Evolutionary conservation across 2,888 invertebrate species (phyloP).

Genomic region (Xanthorhoe spadicearia): DNA sequence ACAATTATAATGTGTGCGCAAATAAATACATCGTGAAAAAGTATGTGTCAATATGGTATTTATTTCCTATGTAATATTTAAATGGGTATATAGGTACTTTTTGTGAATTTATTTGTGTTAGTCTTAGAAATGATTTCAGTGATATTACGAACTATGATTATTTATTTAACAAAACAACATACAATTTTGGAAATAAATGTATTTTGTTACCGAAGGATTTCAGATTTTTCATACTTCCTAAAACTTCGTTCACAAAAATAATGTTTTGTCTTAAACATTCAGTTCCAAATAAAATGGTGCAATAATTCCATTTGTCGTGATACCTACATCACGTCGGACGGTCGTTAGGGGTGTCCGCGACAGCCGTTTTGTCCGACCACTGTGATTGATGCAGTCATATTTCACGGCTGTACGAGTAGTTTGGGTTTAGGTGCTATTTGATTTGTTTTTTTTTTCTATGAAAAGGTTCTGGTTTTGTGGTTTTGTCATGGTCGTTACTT

Average conservation of each 20-base stretch:
- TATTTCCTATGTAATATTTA: no score
- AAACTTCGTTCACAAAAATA: neutral
- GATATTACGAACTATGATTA: slow-evolving; percentile 1
- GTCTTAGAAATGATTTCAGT: neutral
- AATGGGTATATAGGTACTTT: neutral
- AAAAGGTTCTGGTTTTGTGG: neutral
- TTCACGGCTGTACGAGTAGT: slow-evolving; percentile 19
- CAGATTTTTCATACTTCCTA: neutral
- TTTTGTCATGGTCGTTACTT: neutral
- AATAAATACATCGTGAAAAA: no score
- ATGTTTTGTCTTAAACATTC: neutral
- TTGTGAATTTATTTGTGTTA: neutral
- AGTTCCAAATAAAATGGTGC: neutral
- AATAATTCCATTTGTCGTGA: slow-evolving; percentile 8
- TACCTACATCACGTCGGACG: slow-evolving; percentile 31
- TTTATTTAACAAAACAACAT: slow-evolving; percentile 1
- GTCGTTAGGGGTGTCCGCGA: slow-evolving; percentile 33
- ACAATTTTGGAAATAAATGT: slow-evolving; percentile 16
- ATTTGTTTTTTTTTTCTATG: neutral
- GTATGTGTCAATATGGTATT: no score
- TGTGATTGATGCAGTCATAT: slow-evolving; percentile 37
- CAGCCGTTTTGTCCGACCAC: slow-evolving; percentile 31
- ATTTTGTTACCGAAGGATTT: slow-evolving; percentile 13
- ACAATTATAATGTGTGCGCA: no score
- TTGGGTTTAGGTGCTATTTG: slow-evolving; percentile 3